A percentile compares a stretch with the other conserved stretches of the same genome.
Conservation (phyloP, 1,140 invertebrate species). For the Pissodes strobi region DNA sequence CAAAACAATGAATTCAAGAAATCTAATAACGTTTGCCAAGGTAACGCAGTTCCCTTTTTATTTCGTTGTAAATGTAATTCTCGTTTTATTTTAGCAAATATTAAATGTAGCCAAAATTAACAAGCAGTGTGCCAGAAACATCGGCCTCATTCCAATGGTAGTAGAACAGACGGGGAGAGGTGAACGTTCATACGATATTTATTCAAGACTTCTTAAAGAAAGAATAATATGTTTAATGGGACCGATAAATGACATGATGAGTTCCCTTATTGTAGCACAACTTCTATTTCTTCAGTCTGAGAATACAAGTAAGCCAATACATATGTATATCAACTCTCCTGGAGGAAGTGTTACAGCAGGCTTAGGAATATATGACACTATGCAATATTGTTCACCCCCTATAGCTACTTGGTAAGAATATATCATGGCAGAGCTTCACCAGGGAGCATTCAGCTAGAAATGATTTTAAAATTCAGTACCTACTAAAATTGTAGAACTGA, state of each 20-base stretch:
- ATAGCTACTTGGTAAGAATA: conserved; percentile 87
- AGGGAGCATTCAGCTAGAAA: no score
- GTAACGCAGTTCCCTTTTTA: not conserved
- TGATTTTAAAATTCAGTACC: no score
- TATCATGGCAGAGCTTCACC: no score
- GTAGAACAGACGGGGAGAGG: conserved; percentile 92
- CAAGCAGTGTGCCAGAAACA: conserved; percentile 8
- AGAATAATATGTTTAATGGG: conserved; percentile 95
- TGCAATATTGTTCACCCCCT: conserved; percentile 97
- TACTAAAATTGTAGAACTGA: not conserved
- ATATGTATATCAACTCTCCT: conserved; percentile 95
- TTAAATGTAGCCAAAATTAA: not conserved
- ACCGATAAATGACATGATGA: conserved; percentile 83
- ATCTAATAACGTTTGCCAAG: not conserved
- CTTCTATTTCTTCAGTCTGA: conserved; percentile 95
- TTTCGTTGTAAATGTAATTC: not conserved
- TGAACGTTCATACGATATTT: conserved; percentile 95
- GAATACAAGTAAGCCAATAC: conserved; percentile 95
- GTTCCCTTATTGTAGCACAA: conserved; percentile 90
- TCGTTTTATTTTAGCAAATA: conserved; percentile 17
- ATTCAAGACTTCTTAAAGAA: conserved; percentile 90
- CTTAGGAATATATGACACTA: conserved; percentile 98
- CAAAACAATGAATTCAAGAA: not conserved
- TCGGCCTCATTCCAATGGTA: conserved; percentile 77
- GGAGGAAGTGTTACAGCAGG: conserved; percentile 97